These are phyloP conservation scores for Tipula unca DNA, from an alignment of 2,888 invertebrate species.

Conservation along the genomic window DNA sequence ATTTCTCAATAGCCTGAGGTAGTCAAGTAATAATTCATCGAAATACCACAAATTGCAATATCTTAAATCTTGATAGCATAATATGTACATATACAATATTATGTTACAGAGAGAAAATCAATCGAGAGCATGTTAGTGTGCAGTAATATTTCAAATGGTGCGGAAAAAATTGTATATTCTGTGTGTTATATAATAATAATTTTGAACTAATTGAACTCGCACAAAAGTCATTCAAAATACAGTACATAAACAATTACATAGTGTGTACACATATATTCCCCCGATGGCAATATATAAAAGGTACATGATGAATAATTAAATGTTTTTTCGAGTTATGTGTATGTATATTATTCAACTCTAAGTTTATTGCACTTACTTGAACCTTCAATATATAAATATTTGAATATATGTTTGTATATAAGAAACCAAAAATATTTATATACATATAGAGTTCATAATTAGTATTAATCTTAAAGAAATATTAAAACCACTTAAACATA, in stretches of 20 bases:
- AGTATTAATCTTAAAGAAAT: neutral
- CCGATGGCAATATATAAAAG: neutral
- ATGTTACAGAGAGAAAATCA: neutral
- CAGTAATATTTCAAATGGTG: neutral
- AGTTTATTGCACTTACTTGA: slow-evolving; percentile 8
- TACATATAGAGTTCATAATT: neutral
- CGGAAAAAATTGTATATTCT: neutral
- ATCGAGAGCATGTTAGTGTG: neutral
- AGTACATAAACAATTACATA: neutral
- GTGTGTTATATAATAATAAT: neutral
- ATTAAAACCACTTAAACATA: neutral
- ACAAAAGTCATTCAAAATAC: neutral
- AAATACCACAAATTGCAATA: neutral
- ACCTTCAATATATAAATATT: neutral
- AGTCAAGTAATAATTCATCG: neutral
- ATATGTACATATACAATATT: neutral
- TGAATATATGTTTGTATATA: neutral
- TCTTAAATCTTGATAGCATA: neutral
- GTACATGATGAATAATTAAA: neutral
- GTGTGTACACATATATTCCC: neutral
- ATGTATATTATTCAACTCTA: neutral
- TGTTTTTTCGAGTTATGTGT: neutral
- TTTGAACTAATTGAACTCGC: neutral
- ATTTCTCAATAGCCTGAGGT: no score
- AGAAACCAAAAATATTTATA: neutral